Evolutionary conservation across 2,888 invertebrate genomes (phyloP), one percentile per base, ranked within the genome.

Genomic region (Pseudococcus jackbeardsleyi): DNA sequence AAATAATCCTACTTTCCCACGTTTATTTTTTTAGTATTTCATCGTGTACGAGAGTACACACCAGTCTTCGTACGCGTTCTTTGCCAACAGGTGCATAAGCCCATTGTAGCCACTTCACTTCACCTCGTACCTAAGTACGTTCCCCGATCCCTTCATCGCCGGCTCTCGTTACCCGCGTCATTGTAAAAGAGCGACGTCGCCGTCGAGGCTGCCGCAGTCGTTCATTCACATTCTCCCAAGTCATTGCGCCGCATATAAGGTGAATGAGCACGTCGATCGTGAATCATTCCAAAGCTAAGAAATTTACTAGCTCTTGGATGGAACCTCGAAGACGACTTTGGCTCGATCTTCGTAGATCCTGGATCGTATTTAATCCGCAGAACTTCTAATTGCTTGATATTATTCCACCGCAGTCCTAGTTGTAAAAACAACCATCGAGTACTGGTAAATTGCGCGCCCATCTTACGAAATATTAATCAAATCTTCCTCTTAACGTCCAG

Each of bases 1-100:
- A 72, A 72, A 72, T 72, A 72, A 72, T 72, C 72, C 72, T 72
- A 72, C 72, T 72, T 72, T 72, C 72, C 72, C 72, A 72, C 72
- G 72, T 72, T 72, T 72, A 72, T 72, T 33, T 72, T 39, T 72
- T 72, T 72, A 33, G 15, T 72, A 19, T 33, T 72, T 33, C 33
- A 17, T 72, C 33, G 26, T 33, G 17, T 72, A 72, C 26, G 22
- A 64, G 64, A 64, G 64, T 64, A 64, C 64, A 64, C 22, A 22
- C 4, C 22, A 8, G 9, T 42, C 6, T 42, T 5, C 42, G 64
- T 64, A 64, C 64, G 22, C 64, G 64, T 59, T 59, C 59, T 9
- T 72, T 72, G 72, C 72, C 72, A 72, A 72, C 72, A 72, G 72
- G 72, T 72, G 72, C 72, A 72, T 72, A 72, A 64, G 72, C 12